Conservation (phyloP, 2,797 vertebrate species). For the Acomys russatus region DNA sequence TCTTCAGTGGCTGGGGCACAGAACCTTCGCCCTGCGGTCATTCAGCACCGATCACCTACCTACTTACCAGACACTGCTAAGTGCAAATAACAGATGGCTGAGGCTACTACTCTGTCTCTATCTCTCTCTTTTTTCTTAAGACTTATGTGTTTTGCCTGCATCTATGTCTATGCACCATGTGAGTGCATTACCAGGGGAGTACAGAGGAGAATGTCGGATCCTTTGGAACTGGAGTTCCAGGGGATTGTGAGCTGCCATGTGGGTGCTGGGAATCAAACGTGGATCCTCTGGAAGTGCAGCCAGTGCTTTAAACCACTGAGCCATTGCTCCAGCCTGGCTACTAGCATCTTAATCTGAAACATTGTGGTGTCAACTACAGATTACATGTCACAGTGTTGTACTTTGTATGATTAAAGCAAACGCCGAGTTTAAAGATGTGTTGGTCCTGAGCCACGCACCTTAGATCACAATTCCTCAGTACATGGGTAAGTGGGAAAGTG, state of each 20-base stretch:
- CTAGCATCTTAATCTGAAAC: constrained; percentile 26
- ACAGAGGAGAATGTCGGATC: neutral
- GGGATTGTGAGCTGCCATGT: neutral
- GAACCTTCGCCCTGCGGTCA: neutral
- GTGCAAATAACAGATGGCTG: neutral
- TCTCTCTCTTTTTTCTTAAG: neutral
- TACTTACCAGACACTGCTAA: neutral
- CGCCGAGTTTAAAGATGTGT: neutral
- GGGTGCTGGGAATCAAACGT: neutral
- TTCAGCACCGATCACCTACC: neutral
- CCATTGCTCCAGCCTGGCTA: neutral
- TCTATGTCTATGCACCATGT: neutral
- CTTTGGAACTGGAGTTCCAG: neutral
- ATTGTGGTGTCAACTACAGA: neutral
- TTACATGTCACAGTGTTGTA: neutral
- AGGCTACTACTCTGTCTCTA: neutral
- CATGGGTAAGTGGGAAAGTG: neutral
- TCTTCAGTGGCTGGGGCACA: neutral
- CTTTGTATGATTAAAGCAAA: constrained; percentile 18
- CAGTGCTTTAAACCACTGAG: neutral
- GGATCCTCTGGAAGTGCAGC: neutral
- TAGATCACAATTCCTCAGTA: neutral
- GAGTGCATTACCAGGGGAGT: neutral
- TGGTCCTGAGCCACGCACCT: constrained; percentile 12
- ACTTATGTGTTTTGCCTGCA: neutral